Evolutionary conservation across 2,797 vertebrate species (phyloP).

Genomic region (Ciconia nigra): DNA sequence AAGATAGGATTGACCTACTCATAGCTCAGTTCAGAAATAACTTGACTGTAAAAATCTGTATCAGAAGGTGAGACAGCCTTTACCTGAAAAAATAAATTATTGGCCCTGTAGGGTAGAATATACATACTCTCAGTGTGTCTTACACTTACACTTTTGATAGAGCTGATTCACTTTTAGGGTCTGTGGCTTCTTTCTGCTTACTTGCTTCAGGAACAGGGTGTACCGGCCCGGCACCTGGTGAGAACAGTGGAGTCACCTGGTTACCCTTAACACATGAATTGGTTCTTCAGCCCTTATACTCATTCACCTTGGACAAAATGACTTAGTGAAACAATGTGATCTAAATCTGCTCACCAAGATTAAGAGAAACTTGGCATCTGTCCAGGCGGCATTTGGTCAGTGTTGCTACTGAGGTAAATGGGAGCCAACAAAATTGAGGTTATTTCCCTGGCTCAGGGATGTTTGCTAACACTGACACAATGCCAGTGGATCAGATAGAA

Average conservation of each 20-base stretch:
- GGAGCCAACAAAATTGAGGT: not conserved
- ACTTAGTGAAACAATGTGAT: not conserved
- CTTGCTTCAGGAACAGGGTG: not conserved
- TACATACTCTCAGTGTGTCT: not conserved
- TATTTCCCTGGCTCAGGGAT: not conserved
- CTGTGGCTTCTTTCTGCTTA: not conserved
- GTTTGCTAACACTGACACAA: not conserved
- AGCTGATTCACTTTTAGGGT: not conserved
- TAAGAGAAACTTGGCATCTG: not conserved
- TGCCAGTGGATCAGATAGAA: not conserved
- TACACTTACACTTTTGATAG: not conserved
- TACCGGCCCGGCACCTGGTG: not conserved
- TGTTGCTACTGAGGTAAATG: not conserved
- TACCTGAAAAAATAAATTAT: not conserved
- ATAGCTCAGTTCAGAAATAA: not conserved
- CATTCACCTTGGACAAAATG: not conserved
- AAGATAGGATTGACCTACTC: not conserved
- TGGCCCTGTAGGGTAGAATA: not conserved
- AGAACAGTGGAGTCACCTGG: accelerated
- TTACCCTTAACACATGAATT: not conserved
- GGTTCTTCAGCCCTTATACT: not conserved
- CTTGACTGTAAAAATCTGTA: not conserved
- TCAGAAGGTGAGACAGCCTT: not conserved
- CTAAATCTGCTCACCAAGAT: not conserved
- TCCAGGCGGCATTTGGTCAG: not conserved